Evolutionary conservation across 2,888 invertebrate species (phyloP), one percentile per base, ranked within the genome.

Genomic region (Aphidoletes aphidimyza): DNA sequence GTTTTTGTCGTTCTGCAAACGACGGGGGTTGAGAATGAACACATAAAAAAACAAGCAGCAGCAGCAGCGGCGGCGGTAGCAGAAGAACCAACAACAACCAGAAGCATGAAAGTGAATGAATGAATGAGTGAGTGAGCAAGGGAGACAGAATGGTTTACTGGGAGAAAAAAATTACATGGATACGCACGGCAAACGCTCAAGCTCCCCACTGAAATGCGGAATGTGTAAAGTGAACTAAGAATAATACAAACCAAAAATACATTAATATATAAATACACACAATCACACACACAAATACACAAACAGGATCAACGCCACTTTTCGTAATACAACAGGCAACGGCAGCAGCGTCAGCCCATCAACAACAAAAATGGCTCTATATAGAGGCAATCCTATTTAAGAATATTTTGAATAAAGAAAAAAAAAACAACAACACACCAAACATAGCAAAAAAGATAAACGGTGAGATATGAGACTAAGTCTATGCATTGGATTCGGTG

Each of bases 261-360:
- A 54, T 54, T 69, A 69, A 69, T 69, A 69, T 69, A 69, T 30
- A n/a, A n/a, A n/a, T n/a, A n/a, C n/a, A n/a, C n/a, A n/a, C n/a
- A n/a, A n/a, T n/a, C n/a, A 69, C 30, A 69, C 34, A 69, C 69
- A 69, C 69, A 69, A 69, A 30, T 30, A 69, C 69, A 69, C 26
- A 54, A 69, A 69, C 69, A 69, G 69, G 69, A 69, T 69, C 69
- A 69, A 30, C 69, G 30, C 69, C 69, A 69, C 69, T 69, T 69
- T 69, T 30, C 69, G 42, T 9, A 42, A 30, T 30, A 69, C 69
- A 69, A 69, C 69, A 69, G 30, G 34, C 26, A 34, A 69, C n/a
- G n/a, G n/a, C n/a, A n/a, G n/a, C n/a, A n/a, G n/a, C n/a, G n/a
- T n/a, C n/a, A n/a, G n/a, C n/a, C n/a, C n/a, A n/a, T n/a, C n/a